Evolutionary conservation across 1,140 invertebrate species (phyloP), one percentile per base, ranked within the genome.

Genomic region (Lutraria rhynchaena): DNA sequence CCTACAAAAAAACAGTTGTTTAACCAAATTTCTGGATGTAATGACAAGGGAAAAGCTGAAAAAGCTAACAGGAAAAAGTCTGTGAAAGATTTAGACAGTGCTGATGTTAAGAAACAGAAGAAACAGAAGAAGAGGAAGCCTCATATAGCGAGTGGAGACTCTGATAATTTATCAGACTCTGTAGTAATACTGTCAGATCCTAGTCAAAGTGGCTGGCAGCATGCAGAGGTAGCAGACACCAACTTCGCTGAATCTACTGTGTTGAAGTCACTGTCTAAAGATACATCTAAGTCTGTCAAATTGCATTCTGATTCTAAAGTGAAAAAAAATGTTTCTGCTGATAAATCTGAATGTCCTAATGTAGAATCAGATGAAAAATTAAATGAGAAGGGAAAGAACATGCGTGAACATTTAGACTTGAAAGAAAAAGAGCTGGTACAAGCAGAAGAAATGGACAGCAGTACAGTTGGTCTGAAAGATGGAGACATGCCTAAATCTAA

Each of bases 171-270:
- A 3, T 46, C 63, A 46, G 58, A 75, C 24, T 61, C 55, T 35
- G 44, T 75, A 0, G 63, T 75, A 61, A 24, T 75, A 19, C 37
- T 75, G 33, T 75, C 73, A 29, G 73, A 75, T 61, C 63, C 73
- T 13, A 75, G 35, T 61, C 49, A 11, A 29, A 63, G 41, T 46
- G n/a, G 31, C 57, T 29, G 22, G 0, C 13, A 7, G 27, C 37
- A 22, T 44, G 37, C 9, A 11, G 27, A 15, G 9, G 27, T 9
- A 57, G 9, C n/a, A n/a, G n/a, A n/a, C n/a, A n/a, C n/a, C n/a
- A n/a, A n/a, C n/a, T n/a, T n/a, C n/a, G n/a, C n/a, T n/a, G n/a
- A n/a, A n/a, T n/a, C n/a, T n/a, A n/a, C n/a, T n/a, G n/a, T n/a
- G n/a, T n/a, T n/a, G n/a, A n/a, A n/a, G n/a, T n/a, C n/a, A n/a